Evolutionary conservation across 2,113 vertebrate species (phyloP), one percentile per base, ranked within the genome.

Genomic region (Platichthys stellatus): DNA sequence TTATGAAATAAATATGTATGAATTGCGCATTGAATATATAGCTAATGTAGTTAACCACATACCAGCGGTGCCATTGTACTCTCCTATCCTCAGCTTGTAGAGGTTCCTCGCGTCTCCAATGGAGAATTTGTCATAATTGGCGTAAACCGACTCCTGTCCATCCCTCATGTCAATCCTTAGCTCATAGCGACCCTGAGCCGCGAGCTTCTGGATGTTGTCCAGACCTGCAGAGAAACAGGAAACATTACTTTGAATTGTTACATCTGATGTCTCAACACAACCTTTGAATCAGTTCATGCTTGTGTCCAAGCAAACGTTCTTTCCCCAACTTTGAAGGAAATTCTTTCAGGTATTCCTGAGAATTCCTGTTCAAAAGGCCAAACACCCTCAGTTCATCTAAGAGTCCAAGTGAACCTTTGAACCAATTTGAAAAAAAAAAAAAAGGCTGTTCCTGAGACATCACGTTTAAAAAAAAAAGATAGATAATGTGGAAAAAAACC

Each of bases 41-140:
- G 0, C 5, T 0, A 2, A 13, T 21, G 14, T 51, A 31, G 57
- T 31, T 1, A 54, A 20, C 4, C 13, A 65, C 91, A 1, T 94
- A 99, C 98, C 98, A 26, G 98, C 96, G 0, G 98, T 99, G 92
- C 98, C 98, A 0, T 97, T 98, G 94, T 98, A 99, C 83, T 94
- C 93, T 79, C 98, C 98, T 38, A 99, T 93, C 14, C 96, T 90
- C 66, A 99, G 96, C 87, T 98, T 99, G 93, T 98, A 99, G 18
- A 97, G 94, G 82, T 92, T 98, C 53, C 95, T 94, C 26, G 95
- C 82, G 28, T 99, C 97, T 0, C 97, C 96, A 0, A 99, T 82
- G 31, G 95, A 95, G 89, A 99, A 99, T 75, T 96, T 96, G 92
- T 98, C 96, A 0, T 99, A 99, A 88, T 92, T 95, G 64, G 98